These are phyloP conservation scores for Ciconia maguari DNA, from an alignment of 2,113 vertebrate genomes.

Conservation along the genomic window DNA sequence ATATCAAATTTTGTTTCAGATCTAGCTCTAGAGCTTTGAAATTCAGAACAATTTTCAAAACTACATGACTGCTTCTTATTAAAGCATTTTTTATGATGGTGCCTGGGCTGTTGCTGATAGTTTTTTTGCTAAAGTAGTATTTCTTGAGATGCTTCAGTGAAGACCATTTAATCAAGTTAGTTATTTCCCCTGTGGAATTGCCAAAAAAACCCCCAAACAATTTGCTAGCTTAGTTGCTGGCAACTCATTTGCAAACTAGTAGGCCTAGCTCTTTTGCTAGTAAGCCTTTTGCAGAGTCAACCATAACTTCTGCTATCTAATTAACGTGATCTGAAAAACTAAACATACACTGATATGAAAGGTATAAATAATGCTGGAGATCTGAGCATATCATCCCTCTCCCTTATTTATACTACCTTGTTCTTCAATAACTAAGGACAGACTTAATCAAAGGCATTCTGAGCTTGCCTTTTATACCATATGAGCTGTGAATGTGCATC, in stretches of 20 bases:
- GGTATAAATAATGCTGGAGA: not conserved
- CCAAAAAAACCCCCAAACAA: not conserved
- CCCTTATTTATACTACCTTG: not conserved
- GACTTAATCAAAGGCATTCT: not conserved
- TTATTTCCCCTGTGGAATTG: not conserved
- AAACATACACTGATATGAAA: not conserved
- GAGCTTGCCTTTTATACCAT: not conserved
- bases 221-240: not conserved
- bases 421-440: not conserved
- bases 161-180: not conserved
- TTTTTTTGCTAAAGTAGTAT: not conserved
- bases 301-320: not conserved
- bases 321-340: not conserved
- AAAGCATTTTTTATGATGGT: not conserved
- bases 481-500: not conserved
- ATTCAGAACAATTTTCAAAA: not conserved
- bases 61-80: not conserved
- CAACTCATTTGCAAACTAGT: not conserved
- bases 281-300: not conserved
- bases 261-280: not conserved
- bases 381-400: not conserved
- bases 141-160: not conserved
- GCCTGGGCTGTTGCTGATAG: not conserved
- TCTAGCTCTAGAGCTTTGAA: not conserved
- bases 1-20: not conserved